Conservation (phyloP, 2,888 invertebrate genomes). For the Falcaria lacertinaria region DNA sequence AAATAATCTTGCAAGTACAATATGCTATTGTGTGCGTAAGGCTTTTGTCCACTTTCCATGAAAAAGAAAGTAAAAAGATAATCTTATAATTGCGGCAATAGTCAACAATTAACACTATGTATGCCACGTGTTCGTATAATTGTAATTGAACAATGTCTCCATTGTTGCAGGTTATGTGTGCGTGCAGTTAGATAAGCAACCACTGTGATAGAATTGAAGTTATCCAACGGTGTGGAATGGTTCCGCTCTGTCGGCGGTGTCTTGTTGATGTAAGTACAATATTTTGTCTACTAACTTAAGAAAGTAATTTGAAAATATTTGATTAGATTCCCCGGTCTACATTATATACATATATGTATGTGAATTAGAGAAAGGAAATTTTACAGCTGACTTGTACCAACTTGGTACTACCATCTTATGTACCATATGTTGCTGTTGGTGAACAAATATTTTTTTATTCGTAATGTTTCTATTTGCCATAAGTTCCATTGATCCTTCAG, state of each 20-base stretch:
- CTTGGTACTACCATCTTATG: too few relatives aligned
- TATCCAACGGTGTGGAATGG: slow-evolving; percentile 72
- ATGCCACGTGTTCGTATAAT: slow-evolving; percentile 12
- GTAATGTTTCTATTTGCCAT: too few relatives aligned
- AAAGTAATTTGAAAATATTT: neutral
- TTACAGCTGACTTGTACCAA: too few relatives aligned
- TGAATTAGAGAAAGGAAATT: too few relatives aligned
- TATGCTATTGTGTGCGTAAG: too few relatives aligned
- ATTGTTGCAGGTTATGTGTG: slow-evolving; percentile 74
- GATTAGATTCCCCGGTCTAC: too few relatives aligned
- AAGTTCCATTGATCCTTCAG: too few relatives aligned
- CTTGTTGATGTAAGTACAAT: slow-evolving; percentile 64
- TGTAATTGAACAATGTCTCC: slow-evolving; percentile 24
- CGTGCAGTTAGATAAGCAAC: slow-evolving; percentile 65
- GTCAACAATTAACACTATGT: neutral
- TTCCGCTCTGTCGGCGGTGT: slow-evolving; percentile 66
- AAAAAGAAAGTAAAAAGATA: neutral
- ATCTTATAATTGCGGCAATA: neutral
- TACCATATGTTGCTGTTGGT: too few relatives aligned
- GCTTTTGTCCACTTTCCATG: neutral
- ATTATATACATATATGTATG: too few relatives aligned
- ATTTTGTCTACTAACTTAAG: neutral
- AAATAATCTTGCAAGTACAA: too few relatives aligned
- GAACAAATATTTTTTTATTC: too few relatives aligned
- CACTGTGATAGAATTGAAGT: slow-evolving; percentile 52